Base-by-base conservation (phyloP, 2,113 vertebrate species). In the Lucifuga dentata region DNA sequence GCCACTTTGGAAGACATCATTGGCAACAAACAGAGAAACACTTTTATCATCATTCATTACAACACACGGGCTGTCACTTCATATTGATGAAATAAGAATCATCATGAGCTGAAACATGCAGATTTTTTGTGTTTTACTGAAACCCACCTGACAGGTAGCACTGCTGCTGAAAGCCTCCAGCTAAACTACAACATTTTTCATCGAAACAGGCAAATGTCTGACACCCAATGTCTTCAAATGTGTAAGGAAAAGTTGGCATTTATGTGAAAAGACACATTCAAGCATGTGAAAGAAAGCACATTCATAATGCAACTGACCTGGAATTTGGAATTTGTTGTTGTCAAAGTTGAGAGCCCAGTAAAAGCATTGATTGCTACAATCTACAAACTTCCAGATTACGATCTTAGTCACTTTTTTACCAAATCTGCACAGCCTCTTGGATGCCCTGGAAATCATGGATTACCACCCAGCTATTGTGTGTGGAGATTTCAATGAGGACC, bases 61-160 rank as follows among this genome's bases (percentile, higher is more conserved):
- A 77, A 70, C 52, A 63, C 40, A 4, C 50, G 64, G 50, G 66
- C 50, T 11, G 35, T 70, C 6, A 11, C 44, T 15, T 23, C 73
- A 76, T 40, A 40, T 63, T 1, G 36, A 53, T 2, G 74, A 77
- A 45, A 51, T 78, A 2, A 62, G 39, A 52, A 43, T n/a, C n/a
- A n/a, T n/a, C n/a, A n/a, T n/a, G n/a, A n/a, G n/a, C n/a, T n/a
- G n/a, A n/a, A n/a, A n/a, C n/a, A n/a, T n/a, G n/a, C n/a, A n/a
- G n/a, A n/a, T n/a, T n/a, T n/a, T n/a, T n/a, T 35, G 5, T 35
- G 32, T 35, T 11, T 70, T 0, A 71, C 67, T 4, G 60, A 77
- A 44, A 71, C 66, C 16, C 66, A 70, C 39, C 16, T 65, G 8
- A 44, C n/a, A 10, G 60, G 74, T 2, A 63, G 51, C 50, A 63